Evolutionary conservation across 30 jellyfish, hydroid and myxozoan species (phyloP).

Genomic region (Hydractinia echinata): DNA sequence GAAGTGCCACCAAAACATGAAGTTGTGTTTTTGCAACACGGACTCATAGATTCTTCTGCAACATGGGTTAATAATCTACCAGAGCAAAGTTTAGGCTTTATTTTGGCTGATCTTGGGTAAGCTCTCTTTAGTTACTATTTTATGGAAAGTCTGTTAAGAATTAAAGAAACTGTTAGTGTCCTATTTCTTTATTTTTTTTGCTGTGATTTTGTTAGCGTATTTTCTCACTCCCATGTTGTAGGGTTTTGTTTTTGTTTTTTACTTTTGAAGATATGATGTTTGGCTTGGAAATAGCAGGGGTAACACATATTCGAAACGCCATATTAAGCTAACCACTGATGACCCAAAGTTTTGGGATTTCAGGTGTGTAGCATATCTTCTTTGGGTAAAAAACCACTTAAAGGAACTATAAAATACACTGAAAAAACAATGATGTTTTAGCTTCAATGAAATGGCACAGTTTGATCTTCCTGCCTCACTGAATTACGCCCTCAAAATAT

Average conservation of each 20-base stretch:
- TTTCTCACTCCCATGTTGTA: too few species aligned
- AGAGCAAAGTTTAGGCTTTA: slow-evolving; percentile 72
- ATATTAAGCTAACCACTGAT: slow-evolving; percentile 40
- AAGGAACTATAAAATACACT: too few species aligned
- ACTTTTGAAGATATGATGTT: slow-evolving; percentile 45
- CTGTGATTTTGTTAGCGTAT: neutral
- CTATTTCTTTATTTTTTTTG: neutral
- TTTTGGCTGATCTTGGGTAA: slow-evolving; percentile 74
- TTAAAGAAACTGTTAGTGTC: neutral
- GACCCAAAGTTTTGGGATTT: slow-evolving; percentile 79
- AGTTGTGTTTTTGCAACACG: slow-evolving; percentile 72
- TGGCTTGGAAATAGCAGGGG: slow-evolving; percentile 96
- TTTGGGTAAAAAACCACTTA: too few species aligned
- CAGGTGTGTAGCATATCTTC: slow-evolving; percentile 12
- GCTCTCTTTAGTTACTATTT: neutral
- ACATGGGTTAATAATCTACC: slow-evolving; percentile 73
- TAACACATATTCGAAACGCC: slow-evolving; percentile 63
- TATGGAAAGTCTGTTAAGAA: neutral
- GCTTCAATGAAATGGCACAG: slow-evolving; percentile 90
- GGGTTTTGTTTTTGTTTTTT: neutral
- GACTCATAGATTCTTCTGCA: slow-evolving; percentile 71
- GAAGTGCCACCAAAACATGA: neutral
- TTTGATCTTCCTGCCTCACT: slow-evolving; percentile 74
- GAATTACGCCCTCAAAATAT: slow-evolving; percentile 35
- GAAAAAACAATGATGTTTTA: neutral